Evolutionary conservation across 92 coral and sea anemone genomes (phyloP).

Genomic region (Palythoa grandis): DNA sequence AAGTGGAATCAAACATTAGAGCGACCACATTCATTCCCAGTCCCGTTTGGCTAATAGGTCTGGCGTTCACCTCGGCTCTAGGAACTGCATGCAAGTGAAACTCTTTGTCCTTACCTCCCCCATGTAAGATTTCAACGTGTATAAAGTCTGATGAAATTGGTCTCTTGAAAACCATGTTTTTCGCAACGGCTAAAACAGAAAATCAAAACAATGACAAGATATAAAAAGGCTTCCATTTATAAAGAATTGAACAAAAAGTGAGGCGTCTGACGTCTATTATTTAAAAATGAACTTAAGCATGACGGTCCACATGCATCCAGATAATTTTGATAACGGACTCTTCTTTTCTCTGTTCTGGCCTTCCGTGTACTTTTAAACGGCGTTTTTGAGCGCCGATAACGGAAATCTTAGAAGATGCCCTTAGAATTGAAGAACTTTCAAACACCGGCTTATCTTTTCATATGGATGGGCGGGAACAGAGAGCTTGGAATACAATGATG

Average conservation of each 20-base stretch:
- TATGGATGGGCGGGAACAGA: too few species aligned
- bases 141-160: constrained; percentile 30
- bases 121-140: constrained; percentile 28
- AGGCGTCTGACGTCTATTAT: too few species aligned
- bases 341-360: too few species aligned
- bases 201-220: background rate
- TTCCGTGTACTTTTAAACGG: too few species aligned
- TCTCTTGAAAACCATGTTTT: background rate
- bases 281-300: too few species aligned
- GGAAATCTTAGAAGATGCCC: too few species aligned
- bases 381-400: too few species aligned
- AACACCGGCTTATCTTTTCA: too few species aligned
- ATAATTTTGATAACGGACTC: too few species aligned
- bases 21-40: constrained; percentile 70
- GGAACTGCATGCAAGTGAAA: constrained; percentile 67
- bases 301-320: too few species aligned
- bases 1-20: constrained; percentile 83
- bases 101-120: constrained; percentile 35
- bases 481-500: too few species aligned
- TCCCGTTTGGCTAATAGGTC: constrained; percentile 56
- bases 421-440: too few species aligned
- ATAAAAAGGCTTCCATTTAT: background rate
- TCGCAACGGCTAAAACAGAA: background rate
- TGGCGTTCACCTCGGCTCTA: constrained; percentile 60
- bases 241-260: background rate